Conservation (phyloP, 64 coral and sea anemone genomes). For the Montipora efflorescens region DNA sequence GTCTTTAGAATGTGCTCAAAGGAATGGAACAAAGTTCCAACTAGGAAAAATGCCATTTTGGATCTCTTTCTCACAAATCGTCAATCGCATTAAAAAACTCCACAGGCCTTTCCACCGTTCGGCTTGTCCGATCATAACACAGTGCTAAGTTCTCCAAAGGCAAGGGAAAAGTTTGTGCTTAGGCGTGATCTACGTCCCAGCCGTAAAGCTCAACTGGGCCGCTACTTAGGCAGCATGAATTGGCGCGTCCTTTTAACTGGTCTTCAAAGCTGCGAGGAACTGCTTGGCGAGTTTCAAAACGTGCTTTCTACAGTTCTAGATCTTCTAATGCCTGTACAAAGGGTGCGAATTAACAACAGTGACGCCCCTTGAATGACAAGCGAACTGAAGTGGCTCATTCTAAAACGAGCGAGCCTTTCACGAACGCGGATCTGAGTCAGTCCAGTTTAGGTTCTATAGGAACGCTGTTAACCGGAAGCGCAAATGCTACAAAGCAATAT, state of each 20-base stretch:
- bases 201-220: constrained; percentile 50
- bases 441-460: constrained; percentile 68
- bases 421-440: constrained; percentile 39
- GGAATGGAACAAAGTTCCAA: background rate
- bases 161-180: constrained; percentile 42
- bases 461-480: constrained; percentile 53
- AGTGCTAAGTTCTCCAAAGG: background rate
- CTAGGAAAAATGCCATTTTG: constrained; percentile 10
- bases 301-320: constrained; percentile 47
- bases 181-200: constrained; percentile 43
- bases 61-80: background rate
- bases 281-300: constrained; percentile 21
- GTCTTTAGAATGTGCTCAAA: too few species aligned
- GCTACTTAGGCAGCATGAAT: constrained; percentile 30
- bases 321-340: constrained; percentile 9
- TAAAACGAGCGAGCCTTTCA: constrained; percentile 64
- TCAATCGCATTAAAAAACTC: constrained; percentile 2
- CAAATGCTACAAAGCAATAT: constrained; percentile 6
- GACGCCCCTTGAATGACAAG: constrained; percentile 57
- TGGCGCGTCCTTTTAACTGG: constrained; percentile 33
- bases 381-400: constrained; percentile 59
- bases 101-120: background rate
- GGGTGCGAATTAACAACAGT: constrained; percentile 44
- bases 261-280: constrained; percentile 49
- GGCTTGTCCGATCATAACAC: constrained; percentile 23